Evolutionary conservation across 1,140 invertebrate species (phyloP), one percentile per base, ranked within the genome.

Genomic region (Papilio helenus): DNA sequence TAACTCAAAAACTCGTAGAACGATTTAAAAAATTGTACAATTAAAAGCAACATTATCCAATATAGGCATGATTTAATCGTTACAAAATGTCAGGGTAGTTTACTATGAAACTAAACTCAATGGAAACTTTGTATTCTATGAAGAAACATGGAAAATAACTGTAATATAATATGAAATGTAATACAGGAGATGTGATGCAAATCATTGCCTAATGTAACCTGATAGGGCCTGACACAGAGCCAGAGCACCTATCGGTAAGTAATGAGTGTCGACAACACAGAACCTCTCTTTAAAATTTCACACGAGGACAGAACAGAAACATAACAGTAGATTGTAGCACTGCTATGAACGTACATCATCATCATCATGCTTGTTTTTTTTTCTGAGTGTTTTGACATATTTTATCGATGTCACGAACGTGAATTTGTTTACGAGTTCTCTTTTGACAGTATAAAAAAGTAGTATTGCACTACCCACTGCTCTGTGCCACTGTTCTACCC

Each of bases 231-330:
- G 58, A 61, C 58, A 61, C 58, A 26, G 26, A 34, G 5, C 12
- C 58, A 26, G 26, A 34, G 5, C 12, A 26, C 5, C 12, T 68
- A 68, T 68, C 23, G 26, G 61, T 68, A 68, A 68, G 61, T 29
- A 68, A 68, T 68, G 61, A 68, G 61, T 29, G 4, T 26, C 61
- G 61, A 68, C 61, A 68, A 34, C 26, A 68, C 3, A 34, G 26
- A 68, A 29, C 61, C 26, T 3, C 20, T 61, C 23, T 49, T 51
- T 51, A 3, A 55, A 55, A 7, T 55, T 55, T 55, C 51, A 55
- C 51, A 55, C 51, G 51, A 55, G 14, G 51, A 55, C 5, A 55
- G 51, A 55, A 55, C 18, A n/a, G n/a, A n/a, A n/a, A 51, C 2
- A 51, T 9, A n/a, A n/a, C 18, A 20, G 51, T 55, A 10, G 16